Base-by-base conservation (phyloP, 2,113 vertebrate genomes). In the Corythaeola cristata region DNA sequence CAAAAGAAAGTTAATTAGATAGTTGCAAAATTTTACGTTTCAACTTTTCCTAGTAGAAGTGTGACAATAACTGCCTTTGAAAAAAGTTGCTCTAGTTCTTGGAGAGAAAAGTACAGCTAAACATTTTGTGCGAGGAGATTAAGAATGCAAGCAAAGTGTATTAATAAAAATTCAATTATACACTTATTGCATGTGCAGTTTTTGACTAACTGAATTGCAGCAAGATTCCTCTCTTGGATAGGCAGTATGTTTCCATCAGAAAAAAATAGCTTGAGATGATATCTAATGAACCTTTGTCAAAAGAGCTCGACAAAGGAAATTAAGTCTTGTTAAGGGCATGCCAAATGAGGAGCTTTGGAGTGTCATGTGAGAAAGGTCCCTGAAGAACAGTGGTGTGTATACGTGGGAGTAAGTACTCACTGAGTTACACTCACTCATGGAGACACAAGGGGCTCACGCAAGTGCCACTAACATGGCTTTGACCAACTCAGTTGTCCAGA, bases 1-100 rank as follows among this genome's bases (percentile, higher is more conserved):
- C 4, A 4, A 56, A 75, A 93, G 64, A 37, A 90, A 95, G 92
- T 90, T 92, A 97, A 97, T 97, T 89, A 96, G 83, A 60, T 30
- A 88, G 76, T 69, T 82, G 77, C 15, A 8, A 85, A 75, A 85
- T 90, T 72, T 90, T 75, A 50, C 6, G 5, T 68, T 62, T 88
- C 72, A 72, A 93, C 69, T 92, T 93, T 63, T 64, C 74, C 77
- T 91, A 11, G 50, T n/a, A 87, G 69, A 79, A 86, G 62, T 11
- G 35, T 85, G 83, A 85, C 69, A 94, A 58, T 68, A 66, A 41
- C 35, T 26, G 68, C 66, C 60, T 41, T 24, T 32, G 39, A 68
- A 76, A 64, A 72, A 67, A 37, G 49, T 45, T 39, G 6, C 41
- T 84, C 5, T 53, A 8, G 22, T 63, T 96, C 55, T 62, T 16